Percentiles rank a stretch among this genome's conserved stretches.
phyloP scores from a whole-genome alignment of 2,888 invertebrate genomes.

The Chydorus sphaericus region DNA sequence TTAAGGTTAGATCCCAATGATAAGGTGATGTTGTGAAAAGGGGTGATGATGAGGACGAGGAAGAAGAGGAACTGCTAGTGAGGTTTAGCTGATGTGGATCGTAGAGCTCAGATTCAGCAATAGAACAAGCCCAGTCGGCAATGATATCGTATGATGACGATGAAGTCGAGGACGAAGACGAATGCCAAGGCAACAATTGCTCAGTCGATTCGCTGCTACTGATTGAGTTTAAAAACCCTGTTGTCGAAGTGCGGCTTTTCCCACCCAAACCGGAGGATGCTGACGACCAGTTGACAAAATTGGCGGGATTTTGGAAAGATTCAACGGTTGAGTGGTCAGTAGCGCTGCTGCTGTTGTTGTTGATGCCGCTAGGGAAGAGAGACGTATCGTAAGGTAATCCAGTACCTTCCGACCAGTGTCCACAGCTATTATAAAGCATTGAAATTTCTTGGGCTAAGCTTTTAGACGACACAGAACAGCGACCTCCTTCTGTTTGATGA shows the following conservation, averaged over 20 bases:
- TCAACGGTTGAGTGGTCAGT: not conserved
- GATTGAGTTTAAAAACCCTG: too few relatives aligned
- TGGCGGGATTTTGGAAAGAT: not conserved
- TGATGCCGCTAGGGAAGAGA: too few relatives aligned
- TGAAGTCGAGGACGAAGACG: too few relatives aligned
- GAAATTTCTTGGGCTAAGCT: too few relatives aligned
- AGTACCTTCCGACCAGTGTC: not conserved
- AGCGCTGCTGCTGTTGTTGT: too few relatives aligned
- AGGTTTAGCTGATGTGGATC: not conserved
- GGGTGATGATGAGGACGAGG: too few relatives aligned
- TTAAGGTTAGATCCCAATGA: constrained; percentile 1
- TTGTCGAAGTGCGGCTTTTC: too few relatives aligned
- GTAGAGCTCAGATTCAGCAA: not conserved
- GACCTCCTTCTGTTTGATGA: not conserved
- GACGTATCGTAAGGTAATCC: not conserved
- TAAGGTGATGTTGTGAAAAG: not conserved
- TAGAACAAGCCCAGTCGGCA: not conserved
- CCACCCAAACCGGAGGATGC: too few relatives aligned
- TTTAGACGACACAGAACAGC: not conserved
- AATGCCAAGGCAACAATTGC: too few relatives aligned
- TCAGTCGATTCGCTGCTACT: too few relatives aligned
- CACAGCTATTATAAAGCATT: not conserved
- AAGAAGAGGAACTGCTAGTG: not conserved
- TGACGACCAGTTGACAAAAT: not conserved
- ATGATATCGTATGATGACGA: not conserved